Base-by-base conservation (phyloP, 2,113 vertebrate genomes). In the Channa maculata region DNA sequence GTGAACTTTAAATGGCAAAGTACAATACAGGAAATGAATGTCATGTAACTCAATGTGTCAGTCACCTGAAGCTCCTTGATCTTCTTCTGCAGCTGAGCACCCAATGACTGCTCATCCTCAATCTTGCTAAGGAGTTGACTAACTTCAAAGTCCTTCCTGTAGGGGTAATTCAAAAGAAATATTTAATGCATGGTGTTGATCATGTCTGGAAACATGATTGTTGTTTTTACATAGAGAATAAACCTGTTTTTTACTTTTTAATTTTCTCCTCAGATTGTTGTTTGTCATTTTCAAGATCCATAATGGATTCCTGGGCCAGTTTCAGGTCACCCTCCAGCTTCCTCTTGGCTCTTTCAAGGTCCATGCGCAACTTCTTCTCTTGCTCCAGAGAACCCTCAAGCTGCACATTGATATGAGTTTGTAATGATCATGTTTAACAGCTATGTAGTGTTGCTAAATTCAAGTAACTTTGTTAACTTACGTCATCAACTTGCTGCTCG, bases 351-450 rank as follows among this genome's bases (percentile, higher is more conserved):
- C 94, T 91, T 79, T 96, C 95, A 84, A 96, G 94, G 75, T 97
- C 96, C 89, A 96, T 87, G 5, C 94, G 92, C 0, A 95, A 91
- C 85, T 96, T 96, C 89, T 94, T 96, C 84, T 97, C 96, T 79
- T 96, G 95, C 73, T 97, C 95, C 52, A 97, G 85, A 45, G 95
- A 95, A 33, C 89, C 95, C 82, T 97, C 95, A 77, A 95, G 87
- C 96, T 24, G 24, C 24, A 24, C 24, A 24, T 24, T 24, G 24
- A 53, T 64, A 24, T 24, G 24, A 24, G 24, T 24, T 24, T 24
- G 24, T 24, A 24, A 24, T 24, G 24, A 24, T 24, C 24, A 24
- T 24, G 24, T 24, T 24, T 24, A 24, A 24, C 24, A 24, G 24
- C 24, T 24, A 24, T 24, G 24, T 24, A 24, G 24, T 24, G 24